Evolutionary conservation across 2,888 invertebrate species (phyloP), one percentile per base, ranked within the genome.

Genomic region (Drosophila eohydei): DNA sequence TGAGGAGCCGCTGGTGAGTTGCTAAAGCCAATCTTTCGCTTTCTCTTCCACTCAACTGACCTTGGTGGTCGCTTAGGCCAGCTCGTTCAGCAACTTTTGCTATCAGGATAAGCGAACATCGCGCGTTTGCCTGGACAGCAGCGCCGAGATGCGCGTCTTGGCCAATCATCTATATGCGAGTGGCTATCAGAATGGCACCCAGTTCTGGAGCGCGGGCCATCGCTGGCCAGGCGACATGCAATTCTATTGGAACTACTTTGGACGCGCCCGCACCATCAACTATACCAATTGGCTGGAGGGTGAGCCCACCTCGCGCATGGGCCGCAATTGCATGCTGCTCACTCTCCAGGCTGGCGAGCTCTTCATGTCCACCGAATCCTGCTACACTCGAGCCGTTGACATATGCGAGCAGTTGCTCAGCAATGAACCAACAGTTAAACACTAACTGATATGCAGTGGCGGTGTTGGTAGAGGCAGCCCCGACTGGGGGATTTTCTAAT

Each of bases 151-250:
- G 90, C 69, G 50, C 6, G 21, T 69, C 21, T 59, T 90, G 64
- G 89, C 90, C 44, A 71, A 74, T 28, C 71, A 83, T 54, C 73
- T 90, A 4, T 72, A 74, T 41, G 81, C 52, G 6, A 57, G 32
- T n/a, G 85, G 81, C 46, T 88, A 63, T 41, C 58, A 59, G 40
- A 73, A 80, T 30, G 85, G 85, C 16, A 75, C 87, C 6, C 63
- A 78, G 14, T 86, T 90, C 74, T 86, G 85, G 85, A 88, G 90
- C 41, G 89, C 90, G 6, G 85, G 90, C 0, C 78, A 90, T 43
- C 84, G 84, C 4, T 85, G 90, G 90, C 87, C 84, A 0, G 73
- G 77, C 0, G 84, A 85, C 14, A 14, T 83, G 48, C 83, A 65
- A 8, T 85, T 85, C 73, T 85, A 85, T 56, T 85, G 84, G 90